Percentiles rank a stretch among this genome's conserved stretches.
Conservation (phyloP, 2,888 invertebrate genomes). For the Trichopoda pennipes region DNA sequence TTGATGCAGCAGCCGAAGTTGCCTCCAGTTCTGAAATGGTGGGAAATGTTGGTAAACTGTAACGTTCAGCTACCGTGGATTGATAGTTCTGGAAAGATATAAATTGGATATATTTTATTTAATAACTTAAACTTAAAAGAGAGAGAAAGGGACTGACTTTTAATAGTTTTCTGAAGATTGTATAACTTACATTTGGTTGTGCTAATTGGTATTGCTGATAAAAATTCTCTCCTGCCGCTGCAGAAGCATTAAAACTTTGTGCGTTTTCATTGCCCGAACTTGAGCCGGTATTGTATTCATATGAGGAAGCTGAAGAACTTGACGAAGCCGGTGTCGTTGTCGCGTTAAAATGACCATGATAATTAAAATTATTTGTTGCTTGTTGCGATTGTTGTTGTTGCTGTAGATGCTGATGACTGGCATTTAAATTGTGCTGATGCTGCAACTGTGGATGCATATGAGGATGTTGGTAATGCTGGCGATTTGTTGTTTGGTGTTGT, state of each 20-base stretch:
- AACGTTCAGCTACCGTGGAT: slow-evolving; percentile 83
- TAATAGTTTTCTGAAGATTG: no score
- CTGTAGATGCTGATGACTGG: slow-evolving; percentile 69
- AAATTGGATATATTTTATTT: neutral
- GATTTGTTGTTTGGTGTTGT: slow-evolving; percentile 69
- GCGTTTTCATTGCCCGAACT: slow-evolving; percentile 79
- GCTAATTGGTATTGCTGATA: slow-evolving; percentile 74
- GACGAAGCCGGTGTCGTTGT: slow-evolving; percentile 76
- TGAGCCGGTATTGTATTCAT: slow-evolving; percentile 80
- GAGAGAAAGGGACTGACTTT: neutral
- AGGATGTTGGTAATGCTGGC: slow-evolving; percentile 70
- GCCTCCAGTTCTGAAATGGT: slow-evolving; percentile 86
- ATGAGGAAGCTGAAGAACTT: slow-evolving; percentile 76
- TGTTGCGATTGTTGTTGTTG: slow-evolving; percentile 38
- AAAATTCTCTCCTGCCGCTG: slow-evolving; percentile 70
- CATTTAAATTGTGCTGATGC: slow-evolving; percentile 69
- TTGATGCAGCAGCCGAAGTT: slow-evolving; percentile 60
- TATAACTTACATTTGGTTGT: slow-evolving; percentile 76
- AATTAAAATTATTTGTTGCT: slow-evolving; percentile 73
- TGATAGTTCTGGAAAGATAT: slow-evolving; percentile 74
- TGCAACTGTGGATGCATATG: slow-evolving; percentile 68
- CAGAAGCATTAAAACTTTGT: slow-evolving; percentile 68
- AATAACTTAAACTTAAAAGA: neutral
- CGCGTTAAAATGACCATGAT: slow-evolving; percentile 81
- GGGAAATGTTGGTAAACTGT: slow-evolving; percentile 87